A percentile compares a stretch with the other conserved stretches of the same genome.
Evolutionary conservation across 2,888 invertebrate genomes (phyloP).

Genomic region (Ormyrus thymus): DNA sequence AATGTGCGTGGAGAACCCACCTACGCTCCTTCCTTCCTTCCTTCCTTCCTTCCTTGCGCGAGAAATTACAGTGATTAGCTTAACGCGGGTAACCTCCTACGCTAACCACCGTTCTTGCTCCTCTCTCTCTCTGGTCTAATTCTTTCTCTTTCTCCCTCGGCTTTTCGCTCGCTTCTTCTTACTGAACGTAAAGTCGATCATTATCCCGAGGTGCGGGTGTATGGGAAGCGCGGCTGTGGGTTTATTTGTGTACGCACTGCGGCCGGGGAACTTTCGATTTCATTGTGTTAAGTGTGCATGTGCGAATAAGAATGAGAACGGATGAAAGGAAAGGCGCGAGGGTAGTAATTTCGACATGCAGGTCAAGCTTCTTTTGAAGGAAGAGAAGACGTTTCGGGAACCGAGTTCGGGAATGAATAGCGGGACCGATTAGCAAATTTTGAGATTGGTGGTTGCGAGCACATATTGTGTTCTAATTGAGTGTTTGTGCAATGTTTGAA

Average conservation of each 20-base stretch:
- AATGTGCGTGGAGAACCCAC: constrained; percentile 42
- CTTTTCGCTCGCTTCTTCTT: neutral
- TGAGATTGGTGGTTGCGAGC: too few species aligned
- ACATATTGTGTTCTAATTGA: too few species aligned
- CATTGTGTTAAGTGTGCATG: constrained; percentile 20
- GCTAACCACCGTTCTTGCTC: constrained; percentile 43
- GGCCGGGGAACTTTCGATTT: constrained; percentile 51
- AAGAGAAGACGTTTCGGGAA: constrained; percentile 24
- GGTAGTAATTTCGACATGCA: constrained; percentile 47
- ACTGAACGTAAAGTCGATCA: constrained; percentile 22
- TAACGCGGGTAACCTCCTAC: constrained; percentile 50
- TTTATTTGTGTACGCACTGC: neutral
- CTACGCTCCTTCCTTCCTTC: constrained; percentile 39
- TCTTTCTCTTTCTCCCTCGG: constrained; percentile 23
- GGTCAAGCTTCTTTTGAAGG: neutral
- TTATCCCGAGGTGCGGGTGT: constrained; percentile 26
- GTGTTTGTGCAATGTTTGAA: too few species aligned
- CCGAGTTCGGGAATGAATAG: constrained; percentile 21
- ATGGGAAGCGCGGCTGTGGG: neutral
- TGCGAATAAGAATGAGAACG: neutral
- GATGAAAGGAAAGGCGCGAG: constrained; percentile 49
- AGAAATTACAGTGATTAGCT: constrained; percentile 54
- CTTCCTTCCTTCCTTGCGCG: constrained; percentile 29
- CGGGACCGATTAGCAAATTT: neutral
- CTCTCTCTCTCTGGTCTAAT: constrained; percentile 55